These are phyloP conservation scores for Acestrorhynchus altus DNA, from an alignment of 2,797 vertebrate species.

Conservation along the genomic window DNA sequence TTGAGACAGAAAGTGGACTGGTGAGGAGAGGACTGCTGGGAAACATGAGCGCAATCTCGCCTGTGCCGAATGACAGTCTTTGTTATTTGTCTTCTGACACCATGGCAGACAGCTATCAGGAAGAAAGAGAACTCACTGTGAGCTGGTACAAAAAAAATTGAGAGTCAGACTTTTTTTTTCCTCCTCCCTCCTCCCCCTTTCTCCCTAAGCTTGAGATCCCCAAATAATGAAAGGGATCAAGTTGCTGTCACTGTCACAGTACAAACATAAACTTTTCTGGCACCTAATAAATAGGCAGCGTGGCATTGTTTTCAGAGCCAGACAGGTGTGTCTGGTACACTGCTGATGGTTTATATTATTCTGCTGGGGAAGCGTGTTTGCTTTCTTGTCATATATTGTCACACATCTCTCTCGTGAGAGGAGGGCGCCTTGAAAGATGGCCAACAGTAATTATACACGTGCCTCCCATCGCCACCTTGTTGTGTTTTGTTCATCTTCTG, in stretches of 20 bases:
- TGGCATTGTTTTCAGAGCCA: slow-evolving; percentile 86
- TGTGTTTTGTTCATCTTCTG: slow-evolving; percentile 72
- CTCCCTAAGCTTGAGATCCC: slow-evolving; percentile 62
- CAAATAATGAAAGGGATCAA: slow-evolving; percentile 86
- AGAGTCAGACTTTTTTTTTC: slow-evolving; percentile 74
- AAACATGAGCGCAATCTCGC: slow-evolving; percentile 73
- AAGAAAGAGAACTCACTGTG: slow-evolving; percentile 81
- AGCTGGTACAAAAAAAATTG: slow-evolving; percentile 75
- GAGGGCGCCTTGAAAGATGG: slow-evolving; percentile 83
- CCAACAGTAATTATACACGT: slow-evolving; percentile 84
- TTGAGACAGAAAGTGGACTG: slow-evolving; percentile 61
- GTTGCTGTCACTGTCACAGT: slow-evolving; percentile 86
- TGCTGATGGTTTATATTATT: slow-evolving; percentile 86
- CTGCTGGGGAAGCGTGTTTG: slow-evolving; percentile 84
- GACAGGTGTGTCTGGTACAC: slow-evolving; percentile 85
- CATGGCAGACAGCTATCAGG: slow-evolving; percentile 85
- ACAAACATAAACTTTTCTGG: slow-evolving; percentile 89
- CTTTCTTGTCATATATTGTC: slow-evolving; percentile 87
- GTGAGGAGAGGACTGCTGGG: slow-evolving; percentile 46
- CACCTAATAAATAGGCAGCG: slow-evolving; percentile 87
- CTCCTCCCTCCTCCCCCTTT: slow-evolving; percentile 62
- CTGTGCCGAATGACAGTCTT: slow-evolving; percentile 79
- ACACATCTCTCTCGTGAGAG: slow-evolving; percentile 82
- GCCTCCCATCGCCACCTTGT: slow-evolving; percentile 73
- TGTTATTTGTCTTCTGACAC: slow-evolving; percentile 84